Evolutionary conservation across 2,797 vertebrate species (phyloP), one percentile per base, ranked within the genome.

Genomic region (Pantherophis alleghaniensis): DNA sequence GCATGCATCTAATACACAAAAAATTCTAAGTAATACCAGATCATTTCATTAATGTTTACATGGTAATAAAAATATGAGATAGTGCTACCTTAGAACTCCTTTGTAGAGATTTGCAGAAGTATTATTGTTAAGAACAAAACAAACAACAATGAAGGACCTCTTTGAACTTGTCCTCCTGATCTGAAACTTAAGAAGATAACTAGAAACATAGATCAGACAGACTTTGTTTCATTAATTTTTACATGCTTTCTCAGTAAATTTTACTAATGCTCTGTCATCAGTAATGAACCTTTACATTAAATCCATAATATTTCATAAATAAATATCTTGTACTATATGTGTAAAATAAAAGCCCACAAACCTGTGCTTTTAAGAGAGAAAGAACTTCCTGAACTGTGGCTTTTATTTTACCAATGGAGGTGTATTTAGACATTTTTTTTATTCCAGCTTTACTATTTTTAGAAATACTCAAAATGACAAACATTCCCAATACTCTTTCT

Each of bases 1-100:
- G 94, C 94, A 95, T 95, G 96, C 93, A 95, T 91, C 57, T 83
- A 86, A 93, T 94, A 94, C 92, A 94, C 92, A 93, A 96, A 97
- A 97, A 94, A 95, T 86, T 83, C 92, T 79, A 88, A 83, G 93
- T 94, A 91, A 94, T 92, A 96, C 94, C 28, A 87, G 12, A 96
- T 92, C 94, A 24, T 94, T 87, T 87, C 90, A 95, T 51, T 74
- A 56, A 89, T 89, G 53, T 42, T 88, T 88, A 24, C 7, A 10
- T 87, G n/a, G 26, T 51, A 53, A 69, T n/a, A 90, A n/a, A 90
- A 51, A 32, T n/a, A 83, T 94, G 61, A 96, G 94, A 24, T 66
- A 89, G 55, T 94, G 91, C 53, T 95, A 88, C 93, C 0, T 53
- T 57, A 57, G 32, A 88, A 20, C 28, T 13, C n/a, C 57, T 56